A percentile compares a stretch with the other conserved stretches of the same genome.
Conservation (phyloP, 2,888 invertebrate genomes). For the Micropterix aruncella region DNA sequence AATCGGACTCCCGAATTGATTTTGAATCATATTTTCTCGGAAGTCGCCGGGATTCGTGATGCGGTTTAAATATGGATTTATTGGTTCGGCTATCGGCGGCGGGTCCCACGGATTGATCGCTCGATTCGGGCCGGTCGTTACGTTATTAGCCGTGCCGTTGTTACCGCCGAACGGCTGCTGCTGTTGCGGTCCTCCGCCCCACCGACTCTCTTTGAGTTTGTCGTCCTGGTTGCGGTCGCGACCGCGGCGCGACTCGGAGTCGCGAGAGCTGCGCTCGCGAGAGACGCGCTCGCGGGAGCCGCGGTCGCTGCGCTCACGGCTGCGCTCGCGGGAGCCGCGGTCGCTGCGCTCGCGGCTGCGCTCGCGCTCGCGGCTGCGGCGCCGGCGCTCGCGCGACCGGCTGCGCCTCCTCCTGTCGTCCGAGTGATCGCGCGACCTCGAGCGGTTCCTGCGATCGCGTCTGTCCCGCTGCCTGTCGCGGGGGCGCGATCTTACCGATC, state of each 20-base stretch:
- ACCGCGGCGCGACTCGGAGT: conserved; percentile 35
- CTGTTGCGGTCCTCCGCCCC: conserved; percentile 14
- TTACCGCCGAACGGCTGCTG: background rate
- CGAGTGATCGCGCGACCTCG: conserved; percentile 45
- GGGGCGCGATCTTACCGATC: conserved; percentile 31
- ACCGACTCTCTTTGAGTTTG: conserved; percentile 17
- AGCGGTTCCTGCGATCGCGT: background rate
- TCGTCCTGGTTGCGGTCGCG: conserved; percentile 26
- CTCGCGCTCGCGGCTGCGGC: conserved; percentile 34
- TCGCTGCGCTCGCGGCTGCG: conserved; percentile 33
- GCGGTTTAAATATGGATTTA: background rate
- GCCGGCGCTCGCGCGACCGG: conserved; percentile 29
- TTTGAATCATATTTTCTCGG: no score
- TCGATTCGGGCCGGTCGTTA: background rate
- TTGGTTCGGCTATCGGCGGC: background rate
- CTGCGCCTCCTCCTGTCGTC: conserved; percentile 45
- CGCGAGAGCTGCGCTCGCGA: conserved; percentile 31
- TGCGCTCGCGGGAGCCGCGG: conserved; percentile 37
- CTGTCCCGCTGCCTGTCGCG: conserved; percentile 16
- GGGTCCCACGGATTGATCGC: background rate
- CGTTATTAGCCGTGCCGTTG: background rate
- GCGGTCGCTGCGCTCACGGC: conserved; percentile 25
- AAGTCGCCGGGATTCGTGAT: conserved; percentile 2
- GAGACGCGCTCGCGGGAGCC: conserved; percentile 38
- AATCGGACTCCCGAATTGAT: no score